These are phyloP conservation scores for Dendrolimus houi DNA, from an alignment of 2,888 invertebrate species.

Conservation along the genomic window DNA sequence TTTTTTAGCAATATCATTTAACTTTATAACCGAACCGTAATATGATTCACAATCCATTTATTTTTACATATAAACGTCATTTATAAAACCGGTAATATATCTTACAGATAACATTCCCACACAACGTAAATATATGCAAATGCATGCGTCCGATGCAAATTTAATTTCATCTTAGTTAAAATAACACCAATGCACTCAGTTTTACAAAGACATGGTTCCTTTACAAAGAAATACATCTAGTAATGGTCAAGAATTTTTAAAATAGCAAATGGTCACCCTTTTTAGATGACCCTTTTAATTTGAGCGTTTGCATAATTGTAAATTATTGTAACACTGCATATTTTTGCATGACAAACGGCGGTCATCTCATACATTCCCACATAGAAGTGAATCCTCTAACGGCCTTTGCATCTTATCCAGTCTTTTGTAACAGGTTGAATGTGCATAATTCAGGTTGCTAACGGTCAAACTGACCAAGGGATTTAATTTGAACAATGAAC, in stretches of 20 bases:
- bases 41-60: no score
- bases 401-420: slow-evolving; percentile 10
- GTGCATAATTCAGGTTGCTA: slow-evolving; percentile 32
- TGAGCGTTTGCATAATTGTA: slow-evolving; percentile 52
- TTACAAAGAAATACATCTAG: neutral
- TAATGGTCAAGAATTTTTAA: neutral
- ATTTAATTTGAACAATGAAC: slow-evolving; percentile 26
- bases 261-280: slow-evolving; percentile 10
- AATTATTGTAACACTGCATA: slow-evolving; percentile 42
- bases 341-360: slow-evolving; percentile 47
- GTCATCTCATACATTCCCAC: slow-evolving; percentile 42
- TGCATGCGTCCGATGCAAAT: neutral
- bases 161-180: neutral
- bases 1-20: no score
- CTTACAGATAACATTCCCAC: neutral
- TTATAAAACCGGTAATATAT: neutral
- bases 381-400: slow-evolving; percentile 5
- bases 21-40: no score
- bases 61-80: no score
- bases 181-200: neutral
- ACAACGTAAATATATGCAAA: slow-evolving; percentile 6
- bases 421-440: slow-evolving; percentile 34
- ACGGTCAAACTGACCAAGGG: slow-evolving; percentile 27
- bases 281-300: slow-evolving; percentile 23
- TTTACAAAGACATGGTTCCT: neutral